Percentiles rank a stretch among this genome's conserved stretches.
Conservation (phyloP, 92 coral and sea anemone genomes). For the Meandrina meandrites region DNA sequence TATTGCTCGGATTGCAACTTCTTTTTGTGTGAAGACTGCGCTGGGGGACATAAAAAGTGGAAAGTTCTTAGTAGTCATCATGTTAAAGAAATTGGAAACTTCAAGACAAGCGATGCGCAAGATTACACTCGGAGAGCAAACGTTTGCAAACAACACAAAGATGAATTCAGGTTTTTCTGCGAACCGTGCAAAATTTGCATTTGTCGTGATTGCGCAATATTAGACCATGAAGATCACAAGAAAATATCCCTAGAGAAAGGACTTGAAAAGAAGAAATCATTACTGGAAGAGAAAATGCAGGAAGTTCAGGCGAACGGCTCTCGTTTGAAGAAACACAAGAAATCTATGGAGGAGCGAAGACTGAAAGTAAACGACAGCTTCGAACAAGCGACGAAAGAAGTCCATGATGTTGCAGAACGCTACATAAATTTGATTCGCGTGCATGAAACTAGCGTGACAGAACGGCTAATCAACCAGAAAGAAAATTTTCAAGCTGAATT, state of each 20-base stretch:
- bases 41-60: background rate
- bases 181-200: constrained; percentile 30
- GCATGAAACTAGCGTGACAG: constrained; percentile 1
- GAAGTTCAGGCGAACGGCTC: background rate
- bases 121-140: background rate
- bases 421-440: background rate
- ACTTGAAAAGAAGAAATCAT: constrained; percentile 13
- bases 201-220: constrained; percentile 59
- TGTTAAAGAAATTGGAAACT: constrained; percentile 16
- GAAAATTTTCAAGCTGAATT: background rate
- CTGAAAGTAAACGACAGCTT: background rate
- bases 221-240: constrained; percentile 38
- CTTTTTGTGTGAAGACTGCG: constrained; percentile 17
- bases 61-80: constrained; percentile 6
- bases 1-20: constrained; percentile 12
- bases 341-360: background rate
- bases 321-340: background rate
- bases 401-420: background rate
- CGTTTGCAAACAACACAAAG: constrained; percentile 38
- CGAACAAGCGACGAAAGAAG: constrained; percentile 14
- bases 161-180: constrained; percentile 39
- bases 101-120: background rate
- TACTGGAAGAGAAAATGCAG: background rate
- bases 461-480: background rate
- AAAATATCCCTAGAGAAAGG: constrained; percentile 1